A percentile compares a stretch with the other conserved stretches of the same genome.
Evolutionary conservation across 2,888 invertebrate species (phyloP).

Genomic region (Eurois occulta): DNA sequence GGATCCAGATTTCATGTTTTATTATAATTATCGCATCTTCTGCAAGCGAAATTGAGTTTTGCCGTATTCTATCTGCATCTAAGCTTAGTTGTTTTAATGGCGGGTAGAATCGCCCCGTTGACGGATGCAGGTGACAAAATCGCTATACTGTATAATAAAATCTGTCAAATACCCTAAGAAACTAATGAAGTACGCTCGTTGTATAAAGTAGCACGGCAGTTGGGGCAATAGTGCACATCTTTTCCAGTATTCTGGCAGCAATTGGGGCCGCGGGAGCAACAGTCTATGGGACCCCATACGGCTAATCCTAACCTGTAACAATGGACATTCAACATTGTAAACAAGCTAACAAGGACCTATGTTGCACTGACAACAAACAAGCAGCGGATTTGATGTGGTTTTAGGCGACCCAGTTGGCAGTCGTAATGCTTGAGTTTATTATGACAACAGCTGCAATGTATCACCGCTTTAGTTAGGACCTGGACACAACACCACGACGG

Average conservation of each 20-base stretch:
- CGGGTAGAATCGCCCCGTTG: background rate
- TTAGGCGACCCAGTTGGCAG: background rate
- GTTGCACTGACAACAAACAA: background rate
- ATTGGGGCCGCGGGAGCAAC: fast-evolving
- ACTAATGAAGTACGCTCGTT: background rate
- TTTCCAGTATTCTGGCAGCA: background rate
- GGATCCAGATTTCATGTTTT: background rate
- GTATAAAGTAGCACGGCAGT: background rate
- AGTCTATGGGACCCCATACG: background rate
- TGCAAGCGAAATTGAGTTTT: background rate
- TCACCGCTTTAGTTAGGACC: no score
- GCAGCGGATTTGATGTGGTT: background rate
- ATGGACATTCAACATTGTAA: background rate
- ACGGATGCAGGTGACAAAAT: background rate
- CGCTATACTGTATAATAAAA: background rate
- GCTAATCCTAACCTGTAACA: background rate
- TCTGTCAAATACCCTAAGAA: background rate
- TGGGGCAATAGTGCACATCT: background rate
- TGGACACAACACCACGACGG: no score
- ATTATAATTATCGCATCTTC: background rate
- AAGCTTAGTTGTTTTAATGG: background rate
- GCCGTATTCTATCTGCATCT: no score
- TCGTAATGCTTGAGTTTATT: background rate
- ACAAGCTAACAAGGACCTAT: background rate
- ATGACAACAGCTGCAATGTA: background rate